Evolutionary conservation across 2,113 vertebrate species (phyloP), one percentile per base, ranked within the genome.

Genomic region (Seriola dumerili): DNA sequence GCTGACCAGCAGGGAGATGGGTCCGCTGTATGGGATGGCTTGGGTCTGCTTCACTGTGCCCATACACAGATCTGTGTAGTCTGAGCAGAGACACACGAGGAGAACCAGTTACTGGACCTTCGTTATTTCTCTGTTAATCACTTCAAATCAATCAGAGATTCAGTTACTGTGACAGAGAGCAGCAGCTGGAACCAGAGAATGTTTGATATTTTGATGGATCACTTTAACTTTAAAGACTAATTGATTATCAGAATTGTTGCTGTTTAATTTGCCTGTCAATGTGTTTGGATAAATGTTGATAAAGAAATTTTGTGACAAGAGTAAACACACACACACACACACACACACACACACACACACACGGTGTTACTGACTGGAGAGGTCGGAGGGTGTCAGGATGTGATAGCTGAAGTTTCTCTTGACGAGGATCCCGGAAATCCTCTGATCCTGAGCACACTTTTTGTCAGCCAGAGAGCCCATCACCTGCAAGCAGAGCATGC

Each of bases 381-480:
- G 96, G 87, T 99, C 98, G 52, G 97, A 97, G 0, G 98, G 97
- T 62, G 96, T 96, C 89, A 99, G 97, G 79, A 99, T 99, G 90
- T 99, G 98, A 85, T 99, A 99, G 91, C 97, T 99, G 91, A 99
- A 99, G 94, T 99, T 98, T 72, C 97, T 96, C 76, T 99, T 99
- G 80, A 99, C 97, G 4, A 99, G 96, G 85, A 99, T 99, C 68
- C 98, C 98, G 7, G 98, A 99, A 78, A 99, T 96, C 42, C 97
- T 95, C 88, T 99, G 97, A 73, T 96, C 97, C 91, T 99, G 98
- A 59, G 94, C 90, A 77, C 97, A 97, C 90, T 98, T 97, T 93
- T 95, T 97, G 94, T 99, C 98, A 14, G 98, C 97, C 87, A 99
- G 95, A 40, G 93, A 96, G 32, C 98, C 98, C 98, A 99, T 99